Base-by-base conservation (phyloP, 1,140 invertebrate species). In the Chlorops oryzae region DNA sequence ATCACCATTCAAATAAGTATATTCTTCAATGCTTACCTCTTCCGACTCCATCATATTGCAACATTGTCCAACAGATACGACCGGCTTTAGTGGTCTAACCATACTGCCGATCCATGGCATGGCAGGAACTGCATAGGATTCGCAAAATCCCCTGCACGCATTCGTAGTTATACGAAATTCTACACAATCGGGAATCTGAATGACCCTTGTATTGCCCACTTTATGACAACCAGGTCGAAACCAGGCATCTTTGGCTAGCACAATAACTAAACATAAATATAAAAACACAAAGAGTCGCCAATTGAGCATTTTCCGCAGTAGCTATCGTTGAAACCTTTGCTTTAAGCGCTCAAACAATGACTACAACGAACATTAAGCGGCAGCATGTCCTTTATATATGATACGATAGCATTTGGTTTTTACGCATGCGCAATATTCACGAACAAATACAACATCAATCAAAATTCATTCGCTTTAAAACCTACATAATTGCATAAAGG, bases 41-140 rank as follows among this genome's bases (percentile, higher is more conserved):
- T 89, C 85, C 0, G 87, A 83, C 54, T 90, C 87, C 82, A 90
- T 88, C 48, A 92, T 92, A 70, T 87, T 90, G 70, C 90, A 93
- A 64, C 90, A 92, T 61, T 90, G 84, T 1, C 87, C 88, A n/a
- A 90, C 77, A 1, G 88, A 90, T 0, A 89, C 90, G 42, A 92
- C 83, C 1, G 84, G 78, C 61, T 72, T 72, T 5, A 59, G 56
- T 23, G 55, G 47, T 17, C 57, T 61, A 35, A 64, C 67, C 10
- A 58, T 82, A 21, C 80, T 77, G 3, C 80, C 79, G 55, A 84
- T 82, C 41, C 79, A 74, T 13, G 83, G 74, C 0, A 84, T 81
- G 56, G 77, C 84, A 0, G 79, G 78, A 35, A 79, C 71, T 1
- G 88, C 84, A 79, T 85, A 91, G 0, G 88, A 91, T 59, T 87